A percentile compares a stretch with the other conserved stretches of the same genome.
Conservation (phyloP, 2,113 vertebrate genomes). For the Albula glossodonta region DNA sequence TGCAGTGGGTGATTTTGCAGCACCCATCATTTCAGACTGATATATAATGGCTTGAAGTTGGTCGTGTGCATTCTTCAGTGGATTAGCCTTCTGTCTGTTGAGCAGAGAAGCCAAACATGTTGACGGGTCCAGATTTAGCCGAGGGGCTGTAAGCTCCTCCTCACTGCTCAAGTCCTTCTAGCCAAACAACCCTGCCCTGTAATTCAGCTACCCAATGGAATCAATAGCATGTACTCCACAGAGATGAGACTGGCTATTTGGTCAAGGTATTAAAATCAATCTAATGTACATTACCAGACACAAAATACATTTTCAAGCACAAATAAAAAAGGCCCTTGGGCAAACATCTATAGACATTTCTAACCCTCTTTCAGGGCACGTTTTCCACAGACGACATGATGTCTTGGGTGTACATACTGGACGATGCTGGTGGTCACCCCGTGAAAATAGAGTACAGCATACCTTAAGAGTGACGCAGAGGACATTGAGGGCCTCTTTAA, state of each 20-base stretch:
- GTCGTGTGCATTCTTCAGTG: slow-evolving; percentile 66
- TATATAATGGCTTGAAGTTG: slow-evolving; percentile 59
- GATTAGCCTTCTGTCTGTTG: slow-evolving; percentile 65
- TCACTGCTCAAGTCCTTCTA: slow-evolving; percentile 21
- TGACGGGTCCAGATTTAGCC: slow-evolving; percentile 69
- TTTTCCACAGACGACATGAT: background rate
- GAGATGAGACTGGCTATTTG: background rate
- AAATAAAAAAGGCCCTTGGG: background rate
- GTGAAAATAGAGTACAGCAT: slow-evolving; percentile 27
- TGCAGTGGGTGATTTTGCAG: slow-evolving; percentile 7
- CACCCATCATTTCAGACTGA: slow-evolving; percentile 38
- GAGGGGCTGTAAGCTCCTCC: slow-evolving; percentile 36
- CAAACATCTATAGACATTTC: background rate
- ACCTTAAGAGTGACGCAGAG: slow-evolving; percentile 98
- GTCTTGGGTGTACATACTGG: background rate
- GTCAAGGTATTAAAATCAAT: background rate
- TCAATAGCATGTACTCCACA: background rate
- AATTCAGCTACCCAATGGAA: background rate
- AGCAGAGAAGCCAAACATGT: slow-evolving; percentile 71
- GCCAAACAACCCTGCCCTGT: background rate
- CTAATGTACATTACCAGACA: background rate
- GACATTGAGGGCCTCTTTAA: slow-evolving; percentile 96
- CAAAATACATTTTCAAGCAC: background rate
- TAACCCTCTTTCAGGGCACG: background rate
- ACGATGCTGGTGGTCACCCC: background rate